phyloP scores from a whole-genome alignment of 2,888 invertebrate species.

The Fabriciana adippe region DNA sequence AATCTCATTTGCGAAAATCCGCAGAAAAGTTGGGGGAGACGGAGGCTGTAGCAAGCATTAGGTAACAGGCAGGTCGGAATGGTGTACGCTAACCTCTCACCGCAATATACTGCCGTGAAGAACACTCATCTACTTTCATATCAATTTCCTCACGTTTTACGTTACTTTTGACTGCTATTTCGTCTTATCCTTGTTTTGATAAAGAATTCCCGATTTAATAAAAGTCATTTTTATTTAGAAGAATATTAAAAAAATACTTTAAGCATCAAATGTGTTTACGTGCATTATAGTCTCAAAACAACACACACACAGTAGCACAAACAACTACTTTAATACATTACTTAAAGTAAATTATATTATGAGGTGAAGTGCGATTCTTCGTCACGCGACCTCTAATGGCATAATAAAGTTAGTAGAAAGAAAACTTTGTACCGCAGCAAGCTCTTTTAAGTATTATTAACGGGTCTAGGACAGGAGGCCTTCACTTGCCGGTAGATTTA shows the following conservation, averaged over 20 bases:
- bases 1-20: constrained; percentile 61
- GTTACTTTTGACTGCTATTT: background rate
- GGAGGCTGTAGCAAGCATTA: constrained; percentile 51
- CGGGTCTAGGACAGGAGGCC: constrained; percentile 54
- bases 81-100: constrained; percentile 56
- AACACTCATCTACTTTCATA: constrained; percentile 61
- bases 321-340: constrained; percentile 62
- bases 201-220: too few relatives aligned
- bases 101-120: constrained; percentile 55
- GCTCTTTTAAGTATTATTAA: constrained; percentile 79
- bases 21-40: constrained; percentile 46
- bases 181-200: background rate
- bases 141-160: constrained; percentile 56
- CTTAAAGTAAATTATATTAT: constrained; percentile 70
- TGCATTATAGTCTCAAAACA: background rate
- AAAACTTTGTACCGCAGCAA: constrained; percentile 68
- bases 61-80: constrained; percentile 52
- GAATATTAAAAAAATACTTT: too few relatives aligned
- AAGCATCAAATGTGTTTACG: too few relatives aligned
- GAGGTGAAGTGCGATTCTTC: constrained; percentile 66
- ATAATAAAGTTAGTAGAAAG: constrained; percentile 78
- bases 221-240: too few relatives aligned
- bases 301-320: constrained; percentile 35
- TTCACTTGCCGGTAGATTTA: constrained; percentile 25
- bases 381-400: constrained; percentile 78